phyloP scores from a whole-genome alignment of 2,797 vertebrate genomes.

The Pelobates cultripes region DNA sequence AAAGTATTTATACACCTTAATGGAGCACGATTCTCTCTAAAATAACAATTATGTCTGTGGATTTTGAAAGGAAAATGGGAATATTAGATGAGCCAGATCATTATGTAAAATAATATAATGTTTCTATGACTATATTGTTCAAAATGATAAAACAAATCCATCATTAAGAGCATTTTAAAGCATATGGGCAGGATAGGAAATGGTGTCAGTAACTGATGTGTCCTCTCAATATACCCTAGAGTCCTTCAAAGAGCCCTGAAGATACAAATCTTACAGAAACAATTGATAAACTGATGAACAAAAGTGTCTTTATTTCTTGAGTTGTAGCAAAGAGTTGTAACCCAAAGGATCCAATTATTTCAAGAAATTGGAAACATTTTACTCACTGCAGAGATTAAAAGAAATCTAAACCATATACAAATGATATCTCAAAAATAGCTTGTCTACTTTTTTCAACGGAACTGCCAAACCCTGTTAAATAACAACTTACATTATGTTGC shows the following conservation, averaged over 20 bases:
- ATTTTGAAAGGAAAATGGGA: too few relatives aligned
- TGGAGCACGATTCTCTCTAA: too few relatives aligned
- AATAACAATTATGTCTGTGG: too few relatives aligned
- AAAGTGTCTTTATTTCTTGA: not conserved
- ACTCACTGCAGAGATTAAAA: slow-evolving; percentile 32
- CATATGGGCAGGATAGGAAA: too few relatives aligned
- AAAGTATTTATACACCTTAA: too few relatives aligned
- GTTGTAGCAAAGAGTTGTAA: not conserved
- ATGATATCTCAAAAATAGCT: slow-evolving; percentile 40
- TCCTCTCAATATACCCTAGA: not conserved
- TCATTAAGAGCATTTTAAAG: too few relatives aligned
- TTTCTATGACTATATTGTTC: too few relatives aligned
- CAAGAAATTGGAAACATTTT: slow-evolving; percentile 42
- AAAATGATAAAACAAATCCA: too few relatives aligned
- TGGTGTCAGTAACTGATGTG: not conserved
- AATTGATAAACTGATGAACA: not conserved
- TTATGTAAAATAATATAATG: too few relatives aligned
- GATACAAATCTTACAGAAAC: not conserved
- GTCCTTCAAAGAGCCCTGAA: not conserved
- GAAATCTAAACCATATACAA: slow-evolving; percentile 46
- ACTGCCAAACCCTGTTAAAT: slow-evolving; percentile 40
- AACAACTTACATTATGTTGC: slow-evolving; percentile 29
- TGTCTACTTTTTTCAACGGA: slow-evolving; percentile 26
- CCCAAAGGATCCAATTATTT: slow-evolving; percentile 24
- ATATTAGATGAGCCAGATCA: too few relatives aligned